A percentile compares a stretch with the other conserved stretches of the same genome.
These are phyloP conservation scores for Clytia hemisphaerica DNA, from an alignment of 30 jellyfish, hydroid and myxozoan species.

Conservation along the genomic window DNA sequence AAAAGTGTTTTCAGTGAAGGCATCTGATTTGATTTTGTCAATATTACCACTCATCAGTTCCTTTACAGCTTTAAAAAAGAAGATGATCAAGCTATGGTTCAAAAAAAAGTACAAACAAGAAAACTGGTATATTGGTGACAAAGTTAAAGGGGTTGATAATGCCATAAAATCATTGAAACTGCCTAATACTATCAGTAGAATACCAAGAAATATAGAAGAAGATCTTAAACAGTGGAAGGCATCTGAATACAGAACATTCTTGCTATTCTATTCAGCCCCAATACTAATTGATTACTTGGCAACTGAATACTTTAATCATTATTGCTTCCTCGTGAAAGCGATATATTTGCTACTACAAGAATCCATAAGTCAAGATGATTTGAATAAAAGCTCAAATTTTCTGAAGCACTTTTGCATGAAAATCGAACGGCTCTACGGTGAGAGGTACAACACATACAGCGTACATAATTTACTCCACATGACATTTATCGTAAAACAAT, in stretches of 20 bases:
- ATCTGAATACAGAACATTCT: not conserved
- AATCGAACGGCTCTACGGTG: not conserved
- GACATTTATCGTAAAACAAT: not conserved
- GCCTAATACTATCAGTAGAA: not conserved
- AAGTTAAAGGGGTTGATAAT: not conserved
- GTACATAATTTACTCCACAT: constrained; percentile 5
- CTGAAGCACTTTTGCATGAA: constrained; percentile 11
- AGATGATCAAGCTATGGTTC: constrained; percentile 28
- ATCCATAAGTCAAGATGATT: not conserved
- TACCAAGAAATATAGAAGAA: constrained; percentile 1
- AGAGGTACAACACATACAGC: not conserved
- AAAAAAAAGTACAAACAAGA: not conserved
- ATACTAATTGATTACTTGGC: not conserved
- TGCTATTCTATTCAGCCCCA: constrained; percentile 1
- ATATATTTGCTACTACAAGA: not conserved
- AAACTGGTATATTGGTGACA: not conserved
- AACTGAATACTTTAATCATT: not conserved
- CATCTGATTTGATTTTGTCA: not conserved
- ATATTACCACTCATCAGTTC: not conserved
- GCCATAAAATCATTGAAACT: not conserved
- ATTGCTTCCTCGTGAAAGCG: not conserved
- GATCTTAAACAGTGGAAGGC: not conserved
- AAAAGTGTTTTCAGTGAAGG: no score
- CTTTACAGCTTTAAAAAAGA: constrained; percentile 23
- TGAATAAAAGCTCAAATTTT: not conserved